These are phyloP conservation scores for Tanypteryx hageni DNA, from an alignment of 2,888 invertebrate genomes.

Conservation along the genomic window DNA sequence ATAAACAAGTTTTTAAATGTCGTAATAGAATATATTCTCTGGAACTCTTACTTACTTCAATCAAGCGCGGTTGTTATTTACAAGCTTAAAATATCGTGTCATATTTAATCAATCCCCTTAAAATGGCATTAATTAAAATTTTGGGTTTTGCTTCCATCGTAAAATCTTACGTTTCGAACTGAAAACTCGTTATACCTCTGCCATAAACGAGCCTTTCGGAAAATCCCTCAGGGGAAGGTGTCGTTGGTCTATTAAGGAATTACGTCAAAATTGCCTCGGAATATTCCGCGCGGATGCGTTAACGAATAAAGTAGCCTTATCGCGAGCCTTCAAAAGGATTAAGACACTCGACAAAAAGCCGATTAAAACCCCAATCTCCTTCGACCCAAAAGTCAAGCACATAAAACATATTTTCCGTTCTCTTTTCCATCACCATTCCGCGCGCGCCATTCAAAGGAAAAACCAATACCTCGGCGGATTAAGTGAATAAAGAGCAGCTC, in stretches of 20 bases:
- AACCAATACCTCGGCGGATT: conserved; percentile 61
- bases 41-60: too few relatives aligned
- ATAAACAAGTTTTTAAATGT: too few relatives aligned
- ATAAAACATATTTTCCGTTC: conserved; percentile 51
- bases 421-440: conserved; percentile 42
- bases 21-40: too few relatives aligned
- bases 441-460: conserved; percentile 58
- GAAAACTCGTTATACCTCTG: conserved; percentile 53
- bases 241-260: conserved; percentile 53
- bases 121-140: too few relatives aligned
- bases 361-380: conserved; percentile 57
- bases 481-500: conserved; percentile 59
- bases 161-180: not conserved
- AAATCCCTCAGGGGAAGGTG: conserved; percentile 45
- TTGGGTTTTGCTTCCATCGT: not conserved
- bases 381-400: not conserved
- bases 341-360: conserved; percentile 58
- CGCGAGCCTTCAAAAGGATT: conserved; percentile 53
- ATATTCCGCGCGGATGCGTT: conserved; percentile 47
- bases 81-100: too few relatives aligned
- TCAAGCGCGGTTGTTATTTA: too few relatives aligned
- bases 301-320: conserved; percentile 54
- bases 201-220: conserved; percentile 29
- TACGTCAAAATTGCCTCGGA: conserved; percentile 53
- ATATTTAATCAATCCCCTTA: too few relatives aligned